Base-by-base conservation (phyloP, 2,797 vertebrate genomes). In the Chaetophractus vellerosus region DNA sequence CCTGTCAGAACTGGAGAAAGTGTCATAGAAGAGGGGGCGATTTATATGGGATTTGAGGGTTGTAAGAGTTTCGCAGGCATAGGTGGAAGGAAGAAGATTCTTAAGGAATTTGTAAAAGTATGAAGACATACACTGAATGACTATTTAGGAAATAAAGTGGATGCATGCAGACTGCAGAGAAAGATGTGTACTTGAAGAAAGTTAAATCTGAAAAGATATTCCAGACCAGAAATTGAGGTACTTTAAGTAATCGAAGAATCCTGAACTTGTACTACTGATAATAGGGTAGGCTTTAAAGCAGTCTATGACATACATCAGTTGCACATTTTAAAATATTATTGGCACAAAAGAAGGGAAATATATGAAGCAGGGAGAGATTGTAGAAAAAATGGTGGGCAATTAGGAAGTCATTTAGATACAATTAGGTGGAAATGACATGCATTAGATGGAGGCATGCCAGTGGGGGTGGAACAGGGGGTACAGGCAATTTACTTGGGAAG, bases 101-200 rank as follows among this genome's bases (percentile, higher is more conserved):
- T 41, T 33, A 24, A 93, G 18, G 14, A n/a, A 79, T 48, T 24
- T 94, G 9, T 36, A 50, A 81, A 64, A 81, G 4, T 33, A 48
- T 24, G 18, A 88, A 75, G 19, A 11, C n/a, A 79, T 14, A 66
- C 2, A 16, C 1, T 12, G 18, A n/a, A 36, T 88, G 33, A 55
- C n/a, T 45, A 80, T 71, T 63, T 87, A 89, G 26, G 59, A 69
- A 61, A 69, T 48, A 78, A 74, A 93, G 26, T 38, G 90, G 24
- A 59, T 52, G 18, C 89, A 52, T 9, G 16, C 15, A 78, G 10
- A 71, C 23, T 76, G 69, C 14, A 78, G 76, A 95, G n/a, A 90
- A 76, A 75, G 24, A 84, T 15, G 4, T 41, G 5, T 41, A 50
- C n/a, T 71, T 36, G 38, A 91, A 75, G 50, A 93, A 68, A 36